A percentile compares a stretch with the other conserved stretches of the same genome.
Evolutionary conservation across 2,888 invertebrate genomes (phyloP).

Genomic region (Leptinotarsa juncta): DNA sequence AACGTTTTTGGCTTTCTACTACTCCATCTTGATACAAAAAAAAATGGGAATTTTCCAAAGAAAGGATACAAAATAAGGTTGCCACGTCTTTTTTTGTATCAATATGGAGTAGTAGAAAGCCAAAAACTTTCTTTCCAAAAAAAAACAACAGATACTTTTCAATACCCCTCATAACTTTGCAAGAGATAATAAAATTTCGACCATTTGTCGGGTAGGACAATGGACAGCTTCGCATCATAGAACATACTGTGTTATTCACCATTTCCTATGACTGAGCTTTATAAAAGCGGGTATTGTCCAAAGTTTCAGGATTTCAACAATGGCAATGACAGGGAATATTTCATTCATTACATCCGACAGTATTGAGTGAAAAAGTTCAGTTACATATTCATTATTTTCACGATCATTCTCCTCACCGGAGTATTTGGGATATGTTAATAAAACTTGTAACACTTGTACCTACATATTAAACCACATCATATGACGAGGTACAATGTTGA

Average conservation of each 20-base stretch:
- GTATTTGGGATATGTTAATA: background rate
- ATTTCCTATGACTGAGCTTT: background rate
- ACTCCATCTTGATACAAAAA: too few species aligned
- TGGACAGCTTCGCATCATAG: background rate
- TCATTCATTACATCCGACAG: background rate
- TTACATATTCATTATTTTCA: background rate
- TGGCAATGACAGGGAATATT: background rate
- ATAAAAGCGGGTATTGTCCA: background rate
- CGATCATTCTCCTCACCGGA: background rate
- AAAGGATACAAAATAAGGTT: too few species aligned
- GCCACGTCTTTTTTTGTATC: too few species aligned
- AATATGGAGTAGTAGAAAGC: too few species aligned
- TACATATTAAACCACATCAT: background rate
- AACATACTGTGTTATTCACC: background rate
- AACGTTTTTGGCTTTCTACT: too few species aligned
- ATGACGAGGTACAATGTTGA: background rate
- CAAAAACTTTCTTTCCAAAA: too few species aligned
- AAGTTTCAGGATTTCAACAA: conserved; percentile 4
- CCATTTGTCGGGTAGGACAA: background rate
- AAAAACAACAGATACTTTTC: too few species aligned
- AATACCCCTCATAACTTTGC: too few species aligned
- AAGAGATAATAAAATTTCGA: too few species aligned
- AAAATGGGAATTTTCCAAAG: too few species aligned
- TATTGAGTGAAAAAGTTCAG: background rate
- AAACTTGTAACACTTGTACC: too few species aligned